Percentiles rank a stretch among this genome's conserved stretches.
These are phyloP conservation scores for Cossypha polioptera DNA, from an alignment of 2,797 vertebrate genomes.

Conservation along the genomic window DNA sequence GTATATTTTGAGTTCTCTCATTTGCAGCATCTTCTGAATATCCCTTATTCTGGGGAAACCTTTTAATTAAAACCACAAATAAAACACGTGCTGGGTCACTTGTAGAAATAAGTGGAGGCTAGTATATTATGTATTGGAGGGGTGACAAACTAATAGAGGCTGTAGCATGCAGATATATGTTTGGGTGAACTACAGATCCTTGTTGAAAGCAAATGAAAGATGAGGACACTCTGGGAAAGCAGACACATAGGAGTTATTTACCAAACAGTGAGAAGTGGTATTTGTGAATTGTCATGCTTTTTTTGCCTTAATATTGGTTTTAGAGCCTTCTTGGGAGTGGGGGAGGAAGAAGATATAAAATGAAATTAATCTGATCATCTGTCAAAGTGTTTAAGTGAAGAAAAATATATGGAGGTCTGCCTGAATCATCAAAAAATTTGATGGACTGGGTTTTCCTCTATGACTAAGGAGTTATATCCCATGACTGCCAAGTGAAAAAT, in stretches of 20 bases:
- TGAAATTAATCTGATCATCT: not conserved
- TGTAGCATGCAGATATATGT: not conserved
- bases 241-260: not conserved
- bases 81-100: not conserved
- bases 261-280: not conserved
- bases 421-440: not conserved
- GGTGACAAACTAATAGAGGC: not conserved
- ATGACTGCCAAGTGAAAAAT: not conserved
- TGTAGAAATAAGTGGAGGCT: not conserved
- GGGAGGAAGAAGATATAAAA: not conserved
- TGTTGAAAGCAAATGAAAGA: not conserved
- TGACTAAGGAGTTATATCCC: not conserved
- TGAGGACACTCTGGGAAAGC: slow-evolving; percentile 5
- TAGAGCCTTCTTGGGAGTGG: not conserved
- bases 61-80: not conserved
- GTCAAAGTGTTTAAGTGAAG: slow-evolving; percentile 26
- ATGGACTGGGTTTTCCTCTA: not conserved
- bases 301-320: not conserved
- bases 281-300: not conserved
- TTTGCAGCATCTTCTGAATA: not conserved
- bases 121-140: not conserved
- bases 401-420: not conserved
- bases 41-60: not conserved
- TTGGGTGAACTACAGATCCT: not conserved
- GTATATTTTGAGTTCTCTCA: not conserved